Base-by-base conservation (phyloP, 92 coral and sea anemone genomes). In the Heteractis magnifica region DNA sequence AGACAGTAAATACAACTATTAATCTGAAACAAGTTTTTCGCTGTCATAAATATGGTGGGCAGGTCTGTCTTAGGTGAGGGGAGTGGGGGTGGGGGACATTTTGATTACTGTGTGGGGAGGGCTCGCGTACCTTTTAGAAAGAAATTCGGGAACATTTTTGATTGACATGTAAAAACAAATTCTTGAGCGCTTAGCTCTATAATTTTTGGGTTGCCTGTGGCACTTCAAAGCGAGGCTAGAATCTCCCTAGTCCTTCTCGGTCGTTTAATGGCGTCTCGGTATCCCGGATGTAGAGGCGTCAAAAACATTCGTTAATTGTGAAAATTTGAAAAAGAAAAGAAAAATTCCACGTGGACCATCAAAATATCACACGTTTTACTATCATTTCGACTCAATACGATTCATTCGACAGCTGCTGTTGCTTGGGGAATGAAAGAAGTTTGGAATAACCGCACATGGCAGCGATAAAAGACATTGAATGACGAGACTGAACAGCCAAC, bases 241-340 rank as follows among this genome's bases (percentile, higher is more conserved):
- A 53, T 53, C 58, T 8, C 10, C 84, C 85, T 78, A 81, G 85
- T 16, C 85, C 48, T 19, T 15, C 85, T 51, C 78, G 77, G 85
- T 10, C 55, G 16, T 81, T 18, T 68, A 18, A 60, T 50, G 65
- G 51, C 59, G 72, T 44, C 60, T 23, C 16, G 6, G 62, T 21
- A 19, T 85, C 88, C 88, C 88, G 88, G 83, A 85, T 85, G 82
- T 77, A 52, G 78, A 78, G 71, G 88, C 88, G 79, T 85, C 88
- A 56, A 82, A 79, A 78, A 85, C 82, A 49, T 56, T 73, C 72
- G 76, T 68, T 65, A 78, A 56, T 59, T 16, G 49, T 12, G 65
- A 76, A 56, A 20, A 49, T 85, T 82, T 74, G 72, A 72, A 72
- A 82, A 76, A 65, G 64, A 75, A 65, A 74, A 58, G 34, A 59